Conservation (phyloP, 2,797 vertebrate genomes). For the Lemur catta region DNA sequence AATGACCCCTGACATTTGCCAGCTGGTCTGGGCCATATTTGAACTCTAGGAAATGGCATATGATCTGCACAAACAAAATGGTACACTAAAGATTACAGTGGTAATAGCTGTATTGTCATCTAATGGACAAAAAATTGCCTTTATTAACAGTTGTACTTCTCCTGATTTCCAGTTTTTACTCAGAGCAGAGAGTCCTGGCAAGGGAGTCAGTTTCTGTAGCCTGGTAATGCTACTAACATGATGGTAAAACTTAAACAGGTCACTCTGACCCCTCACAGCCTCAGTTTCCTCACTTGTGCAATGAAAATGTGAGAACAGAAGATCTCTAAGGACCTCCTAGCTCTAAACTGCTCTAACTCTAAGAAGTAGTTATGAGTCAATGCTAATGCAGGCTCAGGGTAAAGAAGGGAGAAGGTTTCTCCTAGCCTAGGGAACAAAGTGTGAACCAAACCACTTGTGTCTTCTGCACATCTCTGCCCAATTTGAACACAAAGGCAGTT, state of each 20-base stretch:
- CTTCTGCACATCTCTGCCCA: background rate
- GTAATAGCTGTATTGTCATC: background rate
- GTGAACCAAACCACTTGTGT: background rate
- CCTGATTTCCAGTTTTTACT: background rate
- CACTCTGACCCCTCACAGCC: background rate
- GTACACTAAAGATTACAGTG: background rate
- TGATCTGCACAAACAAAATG: background rate
- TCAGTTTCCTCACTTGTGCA: background rate
- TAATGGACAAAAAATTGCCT: background rate
- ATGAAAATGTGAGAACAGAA: background rate
- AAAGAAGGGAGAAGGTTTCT: background rate
- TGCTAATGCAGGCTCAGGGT: background rate
- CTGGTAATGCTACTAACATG: background rate
- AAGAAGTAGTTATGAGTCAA: background rate
- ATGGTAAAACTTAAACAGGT: background rate
- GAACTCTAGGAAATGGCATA: background rate
- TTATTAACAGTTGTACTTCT: background rate
- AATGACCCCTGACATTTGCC: background rate
- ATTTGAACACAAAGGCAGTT: too few relatives aligned
- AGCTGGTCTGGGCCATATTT: background rate
- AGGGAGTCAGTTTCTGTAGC: background rate
- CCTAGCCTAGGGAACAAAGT: background rate
- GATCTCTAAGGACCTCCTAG: background rate
- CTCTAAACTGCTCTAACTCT: background rate
- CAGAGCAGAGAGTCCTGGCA: background rate